Conservation (phyloP, 1,140 invertebrate genomes). For the Drosophila punjabiensis region DNA sequence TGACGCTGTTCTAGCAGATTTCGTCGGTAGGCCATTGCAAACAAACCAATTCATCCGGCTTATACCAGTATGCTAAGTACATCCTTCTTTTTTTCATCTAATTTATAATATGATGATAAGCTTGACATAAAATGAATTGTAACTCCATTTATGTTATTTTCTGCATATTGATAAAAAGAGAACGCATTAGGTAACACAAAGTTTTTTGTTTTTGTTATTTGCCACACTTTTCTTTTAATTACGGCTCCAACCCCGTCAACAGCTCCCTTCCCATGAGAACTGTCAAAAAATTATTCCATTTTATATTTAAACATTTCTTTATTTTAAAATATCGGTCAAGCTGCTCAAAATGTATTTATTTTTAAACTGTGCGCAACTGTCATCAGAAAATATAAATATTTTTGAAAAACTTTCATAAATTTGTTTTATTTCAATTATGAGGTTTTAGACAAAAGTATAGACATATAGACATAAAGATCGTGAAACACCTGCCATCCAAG, state of each 20-base stretch:
- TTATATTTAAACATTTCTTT: neutral
- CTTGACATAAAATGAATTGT: neutral
- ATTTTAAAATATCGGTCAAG: neutral
- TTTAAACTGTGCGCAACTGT: conserved; percentile 11
- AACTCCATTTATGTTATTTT: neutral
- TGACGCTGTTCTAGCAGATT: conserved; percentile 2
- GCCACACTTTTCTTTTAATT: conserved; percentile 11
- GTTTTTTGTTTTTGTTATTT: neutral
- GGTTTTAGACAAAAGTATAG: too few relatives aligned
- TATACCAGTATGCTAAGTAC: conserved; percentile 2
- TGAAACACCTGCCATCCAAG: conserved; percentile 4
- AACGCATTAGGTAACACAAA: neutral
- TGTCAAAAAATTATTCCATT: conserved; percentile 1
- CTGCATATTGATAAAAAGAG: neutral
- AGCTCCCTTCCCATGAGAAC: too few relatives aligned
- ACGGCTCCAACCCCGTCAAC: conserved; percentile 7
- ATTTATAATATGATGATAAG: neutral
- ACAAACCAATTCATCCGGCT: conserved; percentile 10
- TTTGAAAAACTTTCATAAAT: too few relatives aligned
- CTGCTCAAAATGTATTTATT: conserved; percentile 1
- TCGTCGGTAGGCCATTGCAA: conserved; percentile 1
- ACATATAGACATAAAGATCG: too few relatives aligned
- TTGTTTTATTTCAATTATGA: too few relatives aligned
- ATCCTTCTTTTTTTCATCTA: neutral
- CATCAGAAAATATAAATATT: too few relatives aligned